phyloP scores from a whole-genome alignment of 2,888 invertebrate genomes.

The Dynastes maya region DNA sequence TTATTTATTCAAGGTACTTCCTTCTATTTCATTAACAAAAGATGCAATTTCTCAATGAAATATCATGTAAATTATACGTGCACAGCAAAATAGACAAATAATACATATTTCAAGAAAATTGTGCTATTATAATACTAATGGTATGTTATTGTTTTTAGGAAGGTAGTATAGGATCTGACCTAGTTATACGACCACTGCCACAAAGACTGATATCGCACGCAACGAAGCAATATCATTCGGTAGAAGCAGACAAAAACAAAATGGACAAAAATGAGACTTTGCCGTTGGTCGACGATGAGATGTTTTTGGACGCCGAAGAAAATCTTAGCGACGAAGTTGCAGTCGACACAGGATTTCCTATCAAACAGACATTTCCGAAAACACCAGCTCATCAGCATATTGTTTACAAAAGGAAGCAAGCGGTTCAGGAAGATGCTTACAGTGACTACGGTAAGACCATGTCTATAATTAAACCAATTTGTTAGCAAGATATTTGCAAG shows the following conservation, averaged over 20 bases:
- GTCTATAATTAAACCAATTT: neutral
- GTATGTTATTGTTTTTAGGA: conserved; percentile 75
- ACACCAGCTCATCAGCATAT: conserved; percentile 75
- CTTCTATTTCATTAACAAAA: neutral
- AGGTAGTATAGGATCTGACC: conserved; percentile 91
- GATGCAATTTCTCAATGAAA: neutral
- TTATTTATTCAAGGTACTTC: neutral
- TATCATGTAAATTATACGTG: neutral
- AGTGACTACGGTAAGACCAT: conserved; percentile 85
- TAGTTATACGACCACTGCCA: conserved; percentile 91
- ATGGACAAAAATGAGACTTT: conserved; percentile 57
- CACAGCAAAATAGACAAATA: too few relatives aligned
- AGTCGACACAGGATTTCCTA: conserved; percentile 77
- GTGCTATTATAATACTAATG: neutral
- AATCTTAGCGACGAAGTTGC: conserved; percentile 78
- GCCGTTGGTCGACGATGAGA: conserved; percentile 76
- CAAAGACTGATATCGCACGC: conserved; percentile 72
- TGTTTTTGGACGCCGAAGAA: conserved; percentile 80
- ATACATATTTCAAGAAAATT: too few relatives aligned
- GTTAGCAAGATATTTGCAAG: neutral
- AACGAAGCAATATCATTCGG: neutral
- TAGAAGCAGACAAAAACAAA: conserved; percentile 28
- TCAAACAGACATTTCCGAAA: conserved; percentile 65
- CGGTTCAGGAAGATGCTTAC: conserved; percentile 75
- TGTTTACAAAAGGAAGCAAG: conserved; percentile 79